Conservation (phyloP, 2,113 vertebrate species). For the Plotosus lineatus region DNA sequence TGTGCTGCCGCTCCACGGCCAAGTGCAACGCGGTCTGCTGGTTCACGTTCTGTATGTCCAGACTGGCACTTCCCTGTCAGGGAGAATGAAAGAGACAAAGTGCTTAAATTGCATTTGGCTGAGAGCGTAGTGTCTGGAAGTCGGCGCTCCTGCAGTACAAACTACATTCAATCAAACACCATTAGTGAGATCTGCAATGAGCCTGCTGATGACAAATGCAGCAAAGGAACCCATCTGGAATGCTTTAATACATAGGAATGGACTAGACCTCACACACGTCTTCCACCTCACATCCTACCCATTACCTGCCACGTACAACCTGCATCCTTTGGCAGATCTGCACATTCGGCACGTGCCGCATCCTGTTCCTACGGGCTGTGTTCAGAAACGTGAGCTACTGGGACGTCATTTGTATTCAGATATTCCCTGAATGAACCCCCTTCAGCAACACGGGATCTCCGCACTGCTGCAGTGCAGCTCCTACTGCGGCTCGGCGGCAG, state of each 20-base stretch:
- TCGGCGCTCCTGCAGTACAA: background rate
- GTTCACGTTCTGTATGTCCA: slow-evolving; percentile 99
- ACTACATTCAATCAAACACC: slow-evolving; percentile 25
- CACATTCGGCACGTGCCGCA: background rate
- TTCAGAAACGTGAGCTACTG: slow-evolving; percentile 36
- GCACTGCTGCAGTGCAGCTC: slow-evolving; percentile 74
- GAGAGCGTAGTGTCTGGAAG: slow-evolving; percentile 25
- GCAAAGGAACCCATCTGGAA: background rate
- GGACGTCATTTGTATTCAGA: slow-evolving; percentile 55
- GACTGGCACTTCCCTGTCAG: slow-evolving; percentile 89
- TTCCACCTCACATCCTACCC: background rate
- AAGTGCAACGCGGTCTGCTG: slow-evolving; percentile 96
- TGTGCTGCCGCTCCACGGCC: slow-evolving; percentile 96
- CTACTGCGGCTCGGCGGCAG: slow-evolving; percentile 65
- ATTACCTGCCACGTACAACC: too few species aligned
- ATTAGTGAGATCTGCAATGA: slow-evolving; percentile 7
- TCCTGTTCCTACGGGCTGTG: slow-evolving; percentile 21
- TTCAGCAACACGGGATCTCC: slow-evolving; percentile 64
- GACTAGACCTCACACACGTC: background rate
- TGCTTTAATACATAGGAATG: background rate
- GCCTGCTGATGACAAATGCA: background rate
- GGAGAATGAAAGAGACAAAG: slow-evolving; percentile 28
- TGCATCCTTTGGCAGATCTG: background rate
- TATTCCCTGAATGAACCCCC: slow-evolving; percentile 64
- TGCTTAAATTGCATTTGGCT: slow-evolving; percentile 21